Percentiles rank a stretch among this genome's conserved stretches.
phyloP scores from a whole-genome alignment of 2,113 vertebrate species.

The Naja naja region DNA sequence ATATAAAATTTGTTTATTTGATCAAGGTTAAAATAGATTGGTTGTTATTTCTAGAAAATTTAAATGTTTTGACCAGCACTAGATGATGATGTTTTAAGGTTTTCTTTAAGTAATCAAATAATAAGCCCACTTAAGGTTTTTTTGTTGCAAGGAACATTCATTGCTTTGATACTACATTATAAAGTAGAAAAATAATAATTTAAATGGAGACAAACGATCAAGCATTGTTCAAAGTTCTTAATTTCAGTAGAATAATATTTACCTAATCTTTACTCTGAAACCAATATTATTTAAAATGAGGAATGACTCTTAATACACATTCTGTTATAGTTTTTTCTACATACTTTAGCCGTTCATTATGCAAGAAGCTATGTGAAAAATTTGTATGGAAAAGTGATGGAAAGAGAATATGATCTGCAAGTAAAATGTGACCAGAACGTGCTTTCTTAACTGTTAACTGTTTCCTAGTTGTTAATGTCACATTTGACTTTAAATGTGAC shows the following conservation, averaged over 20 bases:
- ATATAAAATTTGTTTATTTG: background rate
- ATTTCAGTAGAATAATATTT: background rate
- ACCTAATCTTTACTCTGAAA: background rate
- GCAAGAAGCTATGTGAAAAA: background rate
- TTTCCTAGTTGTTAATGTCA: background rate
- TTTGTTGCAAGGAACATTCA: background rate
- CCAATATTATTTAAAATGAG: background rate
- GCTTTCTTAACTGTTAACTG: background rate
- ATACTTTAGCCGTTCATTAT: background rate
- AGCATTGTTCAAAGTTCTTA: background rate
- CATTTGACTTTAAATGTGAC: slow-evolving; percentile 15
- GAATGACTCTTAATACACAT: background rate
- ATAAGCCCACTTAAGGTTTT: background rate
- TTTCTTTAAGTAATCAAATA: background rate
- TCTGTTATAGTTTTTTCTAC: background rate
- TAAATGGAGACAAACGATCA: background rate
- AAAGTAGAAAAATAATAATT: background rate
- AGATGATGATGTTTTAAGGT: background rate
- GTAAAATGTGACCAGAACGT: background rate
- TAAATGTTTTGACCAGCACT: background rate
- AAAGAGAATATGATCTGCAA: background rate
- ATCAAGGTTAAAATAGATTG: background rate
- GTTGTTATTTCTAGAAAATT: background rate
- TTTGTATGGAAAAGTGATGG: background rate
- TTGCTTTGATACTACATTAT: background rate